phyloP scores from a whole-genome alignment of 1,140 invertebrate genomes.

The Eueides isabella region DNA sequence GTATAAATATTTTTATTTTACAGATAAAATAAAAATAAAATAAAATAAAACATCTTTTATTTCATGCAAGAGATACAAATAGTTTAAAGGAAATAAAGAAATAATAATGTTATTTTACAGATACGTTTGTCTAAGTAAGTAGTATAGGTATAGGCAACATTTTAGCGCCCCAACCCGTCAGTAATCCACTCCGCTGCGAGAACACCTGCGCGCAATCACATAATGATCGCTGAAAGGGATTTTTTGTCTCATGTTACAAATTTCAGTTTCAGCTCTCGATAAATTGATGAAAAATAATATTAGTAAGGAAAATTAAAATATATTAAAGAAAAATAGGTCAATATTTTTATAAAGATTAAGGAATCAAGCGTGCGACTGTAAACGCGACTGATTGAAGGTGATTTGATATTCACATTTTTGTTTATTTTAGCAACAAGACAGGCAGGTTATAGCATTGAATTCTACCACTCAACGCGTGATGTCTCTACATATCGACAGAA shows the following conservation, averaged over 20 bases:
- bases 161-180: conserved; percentile 49
- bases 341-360: no score
- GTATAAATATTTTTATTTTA: no score
- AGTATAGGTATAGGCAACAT: conserved; percentile 29
- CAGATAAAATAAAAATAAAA: no score
- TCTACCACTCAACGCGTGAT: no score
- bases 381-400: no score
- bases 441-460: no score
- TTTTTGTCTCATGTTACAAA: conserved; percentile 49
- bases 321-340: background rate
- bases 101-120: background rate
- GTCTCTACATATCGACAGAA: no score
- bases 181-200: conserved; percentile 69
- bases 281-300: conserved; percentile 16
- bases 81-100: background rate
- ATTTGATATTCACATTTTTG: no score
- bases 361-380: no score
- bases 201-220: conserved; percentile 77
- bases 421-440: no score
- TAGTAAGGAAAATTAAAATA: background rate
- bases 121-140: background rate
- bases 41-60: no score
- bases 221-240: conserved; percentile 61
- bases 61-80: no score
- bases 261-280: conserved; percentile 48